Evolutionary conservation across 2,113 vertebrate species (phyloP).

Genomic region (Riparia riparia): DNA sequence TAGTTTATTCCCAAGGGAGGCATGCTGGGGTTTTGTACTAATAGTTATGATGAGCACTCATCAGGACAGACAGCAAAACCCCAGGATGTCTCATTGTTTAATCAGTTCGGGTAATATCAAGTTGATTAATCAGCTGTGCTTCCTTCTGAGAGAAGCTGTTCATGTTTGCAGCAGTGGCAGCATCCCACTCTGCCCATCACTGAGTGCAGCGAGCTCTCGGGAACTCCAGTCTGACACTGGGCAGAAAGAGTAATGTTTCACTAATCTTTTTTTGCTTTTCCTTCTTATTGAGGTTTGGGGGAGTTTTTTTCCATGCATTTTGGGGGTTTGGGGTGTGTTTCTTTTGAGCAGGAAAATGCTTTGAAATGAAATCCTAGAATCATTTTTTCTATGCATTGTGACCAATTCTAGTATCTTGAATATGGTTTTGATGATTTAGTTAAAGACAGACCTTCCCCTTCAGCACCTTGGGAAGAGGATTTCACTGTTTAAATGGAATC

Average conservation of each 20-base stretch:
- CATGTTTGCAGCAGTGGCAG: not conserved
- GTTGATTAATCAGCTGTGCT: conserved; percentile 79
- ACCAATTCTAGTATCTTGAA: not conserved
- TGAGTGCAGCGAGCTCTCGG: not conserved
- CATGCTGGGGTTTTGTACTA: conserved; percentile 67
- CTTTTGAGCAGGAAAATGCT: not conserved
- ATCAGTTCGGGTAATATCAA: conserved; percentile 79
- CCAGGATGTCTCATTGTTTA: conserved; percentile 82
- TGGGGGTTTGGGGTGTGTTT: not conserved
- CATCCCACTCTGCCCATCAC: conserved; percentile 16
- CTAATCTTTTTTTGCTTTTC: not conserved
- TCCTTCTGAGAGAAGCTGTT: conserved; percentile 64
- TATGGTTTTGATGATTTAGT: accelerated
- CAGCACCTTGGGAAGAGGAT: not conserved
- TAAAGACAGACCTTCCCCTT: not conserved
- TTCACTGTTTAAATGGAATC: not conserved
- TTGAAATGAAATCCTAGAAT: not conserved
- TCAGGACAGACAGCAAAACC: conserved; percentile 79
- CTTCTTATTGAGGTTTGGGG: not conserved
- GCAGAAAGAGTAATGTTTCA: not conserved
- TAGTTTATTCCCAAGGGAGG: conserved; percentile 83
- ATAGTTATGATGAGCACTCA: conserved; percentile 75
- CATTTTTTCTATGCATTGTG: not conserved
- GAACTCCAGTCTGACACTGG: not conserved
- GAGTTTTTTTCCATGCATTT: not conserved